Evolutionary conservation across 2,797 vertebrate genomes (phyloP), one percentile per base, ranked within the genome.

Genomic region (Kryptopterus vitreolus): DNA sequence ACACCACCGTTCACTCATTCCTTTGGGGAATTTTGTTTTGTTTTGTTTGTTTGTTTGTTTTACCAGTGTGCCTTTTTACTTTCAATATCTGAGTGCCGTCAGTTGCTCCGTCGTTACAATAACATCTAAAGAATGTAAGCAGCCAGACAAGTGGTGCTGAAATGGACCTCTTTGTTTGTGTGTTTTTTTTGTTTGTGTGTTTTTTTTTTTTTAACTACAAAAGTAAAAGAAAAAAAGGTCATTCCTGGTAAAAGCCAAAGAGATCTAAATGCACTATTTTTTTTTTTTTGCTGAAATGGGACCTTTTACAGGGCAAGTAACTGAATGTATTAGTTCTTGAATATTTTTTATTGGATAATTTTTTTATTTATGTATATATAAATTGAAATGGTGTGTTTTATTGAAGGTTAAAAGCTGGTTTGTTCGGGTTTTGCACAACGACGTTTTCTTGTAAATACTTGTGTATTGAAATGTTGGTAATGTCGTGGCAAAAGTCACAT

Each of bases 401-500:
- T 33, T 62, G 16, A 5, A 24, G 11, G 61, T 62, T 50, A 4
- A 33, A 88, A 89, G 83, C 85, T 13, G 15, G 65, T 83, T 75
- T 53, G 52, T 82, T 86, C 71, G 84, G 87, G 81, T 86, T 86
- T 86, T 71, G 84, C 52, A 81, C 59, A 84, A 46, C n/a, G 73
- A 12, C 0, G 7, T 43, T 61, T 69, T 68, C 55, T 53, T 87
- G 77, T 86, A 87, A 87, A 89, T 89, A 86, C 88, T 87, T 76
- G 76, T 87, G 83, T 85, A 87, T 84, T 87, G 79, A 77, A 63
- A 43, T 43, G 55, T 38, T 75, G 57, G 82, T 71, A 77, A 88
- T 72, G 18, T 38, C 87, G 90, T 91, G 89, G 43, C 87, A 74
- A 4, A 0, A 78, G 16, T 52, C 84, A 84, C 88, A 85, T 84